Evolutionary conservation across 2,888 invertebrate genomes (phyloP), one percentile per base, ranked within the genome.

Genomic region (Dryococelus australis): DNA sequence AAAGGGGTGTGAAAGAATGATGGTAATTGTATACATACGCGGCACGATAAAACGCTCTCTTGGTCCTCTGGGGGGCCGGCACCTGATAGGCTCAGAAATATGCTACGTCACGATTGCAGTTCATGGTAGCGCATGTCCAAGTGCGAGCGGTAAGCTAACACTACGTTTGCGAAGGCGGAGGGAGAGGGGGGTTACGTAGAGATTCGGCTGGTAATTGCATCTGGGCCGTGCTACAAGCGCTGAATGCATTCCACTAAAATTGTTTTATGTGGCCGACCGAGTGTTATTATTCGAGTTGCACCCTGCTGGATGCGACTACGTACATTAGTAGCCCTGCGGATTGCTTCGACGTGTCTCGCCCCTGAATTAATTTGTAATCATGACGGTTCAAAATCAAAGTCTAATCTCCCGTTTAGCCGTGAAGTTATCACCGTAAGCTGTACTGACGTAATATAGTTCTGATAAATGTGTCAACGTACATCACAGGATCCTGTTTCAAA

Each of bases 51-150:
- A 65, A 65, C 20, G 65, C 65, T 65, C 65, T 65, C n/a, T n/a
- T 65, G 65, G 65, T n/a, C 20, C 65, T 65, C 24, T 65, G 65
- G n/a, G 65, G 65, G 65, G 65, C 13, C 16, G 12, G 65, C 65
- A 65, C 65, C 65, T 65, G 65, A 65, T 65, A 65, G 65, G 65
- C 65, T n/a, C 65, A 65, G 65, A 65, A 65, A 65, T 65, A 65
- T 65, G 65, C 65, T 8, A 65, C 65, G 65, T 65, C 65, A 65
- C 65, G 65, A 65, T 65, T 10, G 65, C n/a, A 8, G 65, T 65
- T 24, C 65, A n/a, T 16, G 65, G 20, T 8, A n/a, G 65, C 2
- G n/a, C 65, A 65, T 10, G n/a, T 8, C n/a, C 12, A 8, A 3
- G 65, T 65, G 65, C 20, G 65, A 65, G 65, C 10, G n/a, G 24